These are phyloP conservation scores for Elaeidobius kamerunicus DNA, from an alignment of 2,888 invertebrate genomes.

Conservation along the genomic window DNA sequence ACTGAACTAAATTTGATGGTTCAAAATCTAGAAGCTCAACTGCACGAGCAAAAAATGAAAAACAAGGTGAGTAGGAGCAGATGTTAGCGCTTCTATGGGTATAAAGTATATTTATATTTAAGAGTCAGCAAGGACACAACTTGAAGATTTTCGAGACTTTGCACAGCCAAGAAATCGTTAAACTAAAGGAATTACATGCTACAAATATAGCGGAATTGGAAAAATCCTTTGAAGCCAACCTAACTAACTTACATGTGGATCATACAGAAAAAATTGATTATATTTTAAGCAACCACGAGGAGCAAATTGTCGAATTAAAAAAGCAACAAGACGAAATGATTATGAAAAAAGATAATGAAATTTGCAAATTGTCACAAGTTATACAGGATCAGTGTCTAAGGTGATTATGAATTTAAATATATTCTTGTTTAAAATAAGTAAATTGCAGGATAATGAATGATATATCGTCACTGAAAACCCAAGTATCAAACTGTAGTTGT, in stretches of 20 bases:
- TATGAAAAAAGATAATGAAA: slow-evolving; percentile 37
- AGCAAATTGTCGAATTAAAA: slow-evolving; percentile 29
- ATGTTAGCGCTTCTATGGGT: too few relatives aligned
- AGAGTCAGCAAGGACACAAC: slow-evolving; percentile 27
- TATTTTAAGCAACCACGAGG: slow-evolving; percentile 31
- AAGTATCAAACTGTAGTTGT: slow-evolving; percentile 30
- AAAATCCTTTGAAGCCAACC: slow-evolving; percentile 24
- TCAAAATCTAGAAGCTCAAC: slow-evolving; percentile 26
- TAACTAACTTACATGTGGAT: slow-evolving; percentile 18
- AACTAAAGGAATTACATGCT: slow-evolving; percentile 27
- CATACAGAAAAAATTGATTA: slow-evolving; percentile 32
- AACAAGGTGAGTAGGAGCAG: slow-evolving; percentile 25
- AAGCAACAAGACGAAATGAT: slow-evolving; percentile 30
- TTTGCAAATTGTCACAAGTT: slow-evolving; percentile 36
- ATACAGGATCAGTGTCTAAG: slow-evolving; percentile 37
- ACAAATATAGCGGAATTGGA: slow-evolving; percentile 27
- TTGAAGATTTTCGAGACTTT: slow-evolving; percentile 17
- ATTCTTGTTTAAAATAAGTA: slow-evolving; percentile 6
- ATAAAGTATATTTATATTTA: too few relatives aligned
- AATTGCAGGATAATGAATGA: slow-evolving; percentile 36
- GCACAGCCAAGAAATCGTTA: slow-evolving; percentile 29
- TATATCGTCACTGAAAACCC: slow-evolving; percentile 34
- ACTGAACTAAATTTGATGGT: slow-evolving; percentile 35
- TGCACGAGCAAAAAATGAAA: slow-evolving; percentile 26
- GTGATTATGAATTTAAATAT: slow-evolving; percentile 18